Evolutionary conservation across 2,888 invertebrate species (phyloP).

Genomic region (Nymphalis polychloros): DNA sequence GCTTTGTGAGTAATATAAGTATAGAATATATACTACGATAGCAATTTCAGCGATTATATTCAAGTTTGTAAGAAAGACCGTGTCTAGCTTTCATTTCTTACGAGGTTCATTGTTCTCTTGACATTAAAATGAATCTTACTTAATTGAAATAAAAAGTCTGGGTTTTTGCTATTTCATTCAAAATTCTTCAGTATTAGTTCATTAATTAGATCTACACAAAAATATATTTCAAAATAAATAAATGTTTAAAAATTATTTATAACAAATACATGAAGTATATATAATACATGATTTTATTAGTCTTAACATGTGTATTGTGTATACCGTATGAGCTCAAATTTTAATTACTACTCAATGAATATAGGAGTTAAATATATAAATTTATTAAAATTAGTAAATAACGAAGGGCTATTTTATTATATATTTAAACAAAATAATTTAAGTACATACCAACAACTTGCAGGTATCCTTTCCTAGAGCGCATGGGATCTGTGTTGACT

Average conservation of each 20-base stretch:
- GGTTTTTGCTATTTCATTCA: conserved; percentile 22
- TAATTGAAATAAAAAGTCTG: conserved; percentile 29
- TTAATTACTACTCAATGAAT: too few species aligned
- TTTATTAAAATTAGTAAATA: not conserved
- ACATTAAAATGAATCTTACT: conserved; percentile 30
- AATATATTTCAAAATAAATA: not conserved
- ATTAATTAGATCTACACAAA: not conserved
- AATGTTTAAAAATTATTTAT: too few species aligned
- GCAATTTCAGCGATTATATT: conserved; percentile 13
- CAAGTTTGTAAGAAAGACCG: conserved; percentile 20
- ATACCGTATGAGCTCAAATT: too few species aligned
- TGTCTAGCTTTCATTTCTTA: conserved; percentile 14
- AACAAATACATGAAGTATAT: too few species aligned
- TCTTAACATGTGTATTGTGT: too few species aligned
- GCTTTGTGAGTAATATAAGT: not conserved
- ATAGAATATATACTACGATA: not conserved
- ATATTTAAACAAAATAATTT: not conserved
- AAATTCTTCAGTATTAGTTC: conserved; percentile 6
- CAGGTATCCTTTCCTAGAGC: conserved; percentile 92
- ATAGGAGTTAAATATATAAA: too few species aligned
- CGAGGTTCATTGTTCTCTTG: conserved; percentile 25
- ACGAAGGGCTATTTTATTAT: too few species aligned
- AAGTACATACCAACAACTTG: conserved; percentile 92
- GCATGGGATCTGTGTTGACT: conserved; percentile 96
- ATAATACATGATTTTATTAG: too few species aligned